A percentile compares a stretch with the other conserved stretches of the same genome.
Evolutionary conservation across 2,797 vertebrate species (phyloP).

Genomic region (Rhabdophis nuchalis): DNA sequence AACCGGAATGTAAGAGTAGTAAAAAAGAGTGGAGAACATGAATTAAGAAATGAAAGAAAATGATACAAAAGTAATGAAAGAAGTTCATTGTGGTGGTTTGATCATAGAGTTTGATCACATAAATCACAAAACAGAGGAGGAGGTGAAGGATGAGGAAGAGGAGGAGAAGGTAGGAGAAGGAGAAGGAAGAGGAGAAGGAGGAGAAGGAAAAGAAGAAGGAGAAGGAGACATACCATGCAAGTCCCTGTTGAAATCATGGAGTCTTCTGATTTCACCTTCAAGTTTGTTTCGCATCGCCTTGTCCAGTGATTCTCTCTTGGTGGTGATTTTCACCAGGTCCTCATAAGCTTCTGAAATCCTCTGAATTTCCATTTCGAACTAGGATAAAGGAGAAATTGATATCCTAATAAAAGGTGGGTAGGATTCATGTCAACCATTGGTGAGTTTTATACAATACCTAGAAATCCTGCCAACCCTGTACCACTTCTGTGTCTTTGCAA

Average conservation of each 20-base stretch:
- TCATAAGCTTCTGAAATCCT: constrained; percentile 84
- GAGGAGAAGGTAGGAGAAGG: too few relatives aligned
- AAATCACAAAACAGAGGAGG: background rate
- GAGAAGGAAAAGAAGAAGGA: background rate
- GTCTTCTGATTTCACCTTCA: constrained; percentile 82
- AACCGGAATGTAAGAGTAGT: background rate
- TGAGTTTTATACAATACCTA: background rate
- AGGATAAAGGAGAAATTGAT: constrained; percentile 54
- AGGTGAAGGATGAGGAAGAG: too few relatives aligned
- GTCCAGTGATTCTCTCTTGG: constrained; percentile 81
- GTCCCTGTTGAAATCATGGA: constrained; percentile 86
- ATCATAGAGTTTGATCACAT: too few relatives aligned
- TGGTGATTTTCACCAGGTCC: constrained; percentile 79
- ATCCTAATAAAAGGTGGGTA: constrained; percentile 20
- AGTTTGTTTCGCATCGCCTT: constrained; percentile 83
- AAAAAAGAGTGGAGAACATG: background rate
- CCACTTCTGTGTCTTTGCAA: background rate
- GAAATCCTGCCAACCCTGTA: background rate
- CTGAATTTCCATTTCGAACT: constrained; percentile 83
- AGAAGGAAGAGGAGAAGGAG: rapidly evolving
- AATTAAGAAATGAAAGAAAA: background rate
- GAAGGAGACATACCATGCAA: constrained; percentile 71
- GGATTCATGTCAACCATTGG: rapidly evolving
- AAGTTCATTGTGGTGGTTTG: background rate
- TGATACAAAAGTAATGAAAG: background rate